Percentiles rank a stretch among this genome's conserved stretches.
Conservation (phyloP, 2,797 vertebrate genomes). For the Picus viridis region DNA sequence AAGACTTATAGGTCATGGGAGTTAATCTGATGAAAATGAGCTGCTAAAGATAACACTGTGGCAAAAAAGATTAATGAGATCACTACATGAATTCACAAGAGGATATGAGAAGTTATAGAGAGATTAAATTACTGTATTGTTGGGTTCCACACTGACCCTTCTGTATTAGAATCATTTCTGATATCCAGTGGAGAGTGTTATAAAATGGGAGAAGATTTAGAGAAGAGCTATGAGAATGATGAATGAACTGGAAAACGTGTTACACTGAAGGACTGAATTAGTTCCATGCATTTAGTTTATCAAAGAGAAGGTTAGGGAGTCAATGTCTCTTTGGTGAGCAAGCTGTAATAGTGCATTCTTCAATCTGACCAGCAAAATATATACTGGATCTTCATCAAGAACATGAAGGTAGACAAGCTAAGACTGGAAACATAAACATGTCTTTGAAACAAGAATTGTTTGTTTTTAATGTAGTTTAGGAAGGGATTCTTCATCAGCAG, state of each 20-base stretch:
- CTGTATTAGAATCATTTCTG: slow-evolving; percentile 13
- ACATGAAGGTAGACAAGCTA: not conserved
- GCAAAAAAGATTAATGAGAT: slow-evolving; percentile 63
- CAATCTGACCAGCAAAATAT: not conserved
- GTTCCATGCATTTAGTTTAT: slow-evolving; percentile 8
- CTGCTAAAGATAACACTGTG: slow-evolving; percentile 56
- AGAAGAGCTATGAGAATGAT: slow-evolving; percentile 9
- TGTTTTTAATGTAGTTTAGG: not conserved
- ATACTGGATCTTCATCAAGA: not conserved
- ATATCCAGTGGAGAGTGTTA: slow-evolving; percentile 12
- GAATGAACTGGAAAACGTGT: slow-evolving; percentile 13
- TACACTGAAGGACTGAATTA: not conserved
- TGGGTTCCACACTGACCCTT: slow-evolving; percentile 33
- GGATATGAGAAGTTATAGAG: slow-evolving; percentile 14
- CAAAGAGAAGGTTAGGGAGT: not conserved
- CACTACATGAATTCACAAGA: slow-evolving; percentile 45
- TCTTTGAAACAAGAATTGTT: not conserved
- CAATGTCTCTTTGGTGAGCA: not conserved
- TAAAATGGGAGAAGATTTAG: slow-evolving; percentile 17
- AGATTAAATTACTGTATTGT: slow-evolving; percentile 40
- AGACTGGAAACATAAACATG: not conserved
- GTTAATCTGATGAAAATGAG: slow-evolving; percentile 67
- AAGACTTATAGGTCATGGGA: not conserved
- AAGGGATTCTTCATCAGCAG: not conserved
- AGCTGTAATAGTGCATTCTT: not conserved